Conservation (phyloP, 2,888 invertebrate genomes). For the Hermaeophaga mercurialis region DNA sequence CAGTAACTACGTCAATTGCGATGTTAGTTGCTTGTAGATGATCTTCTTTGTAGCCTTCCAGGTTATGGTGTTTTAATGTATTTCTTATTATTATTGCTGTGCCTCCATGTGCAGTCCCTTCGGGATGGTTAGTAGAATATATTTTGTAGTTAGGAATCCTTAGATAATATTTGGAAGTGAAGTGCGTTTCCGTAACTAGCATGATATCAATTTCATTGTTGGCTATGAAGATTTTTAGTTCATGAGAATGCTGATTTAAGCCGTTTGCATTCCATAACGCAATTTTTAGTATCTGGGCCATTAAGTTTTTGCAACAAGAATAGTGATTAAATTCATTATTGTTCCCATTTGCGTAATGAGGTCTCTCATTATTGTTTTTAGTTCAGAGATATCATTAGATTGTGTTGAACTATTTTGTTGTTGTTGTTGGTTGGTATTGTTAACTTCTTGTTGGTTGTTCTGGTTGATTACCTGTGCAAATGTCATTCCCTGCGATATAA, state of each 20-base stretch:
- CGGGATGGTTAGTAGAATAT: background rate
- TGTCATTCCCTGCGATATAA: too few species aligned
- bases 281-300: background rate
- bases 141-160: slow-evolving; percentile 6
- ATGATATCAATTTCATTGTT: slow-evolving; percentile 20
- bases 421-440: too few species aligned
- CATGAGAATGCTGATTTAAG: background rate
- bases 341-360: background rate
- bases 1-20: too few species aligned
- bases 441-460: too few species aligned
- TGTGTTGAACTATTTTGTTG: too few species aligned
- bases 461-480: too few species aligned
- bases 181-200: slow-evolving; percentile 30
- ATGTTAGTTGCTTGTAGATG: too few species aligned
- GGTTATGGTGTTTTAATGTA: background rate
- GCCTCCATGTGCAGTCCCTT: background rate
- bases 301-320: background rate
- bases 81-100: background rate
- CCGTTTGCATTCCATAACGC: background rate
- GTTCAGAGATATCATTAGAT: background rate
- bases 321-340: background rate
- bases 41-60: too few species aligned
- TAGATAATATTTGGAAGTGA: slow-evolving; percentile 16
- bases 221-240: background rate
- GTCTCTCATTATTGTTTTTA: background rate